Base-by-base conservation (phyloP, 1,140 invertebrate species). In the Drosophila willistoni region DNA sequence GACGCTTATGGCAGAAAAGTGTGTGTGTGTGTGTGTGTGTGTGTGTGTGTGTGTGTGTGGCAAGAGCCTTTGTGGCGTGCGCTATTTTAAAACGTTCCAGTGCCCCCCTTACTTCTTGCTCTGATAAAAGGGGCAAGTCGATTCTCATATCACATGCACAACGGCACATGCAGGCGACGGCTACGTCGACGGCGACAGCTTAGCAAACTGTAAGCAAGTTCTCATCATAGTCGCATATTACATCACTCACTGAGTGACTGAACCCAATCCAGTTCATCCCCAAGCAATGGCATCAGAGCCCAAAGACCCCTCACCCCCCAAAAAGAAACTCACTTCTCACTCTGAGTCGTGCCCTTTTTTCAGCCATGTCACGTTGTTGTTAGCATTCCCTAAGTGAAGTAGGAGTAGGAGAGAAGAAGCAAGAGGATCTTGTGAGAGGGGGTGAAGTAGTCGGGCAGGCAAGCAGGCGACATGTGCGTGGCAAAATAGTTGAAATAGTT, bases 401-500 rank as follows among this genome's bases (percentile, higher is more conserved):
- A 19, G 62, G 19, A 42, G 22, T 13, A 9, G 33, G 34, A 51
- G 34, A 51, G 44, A 9, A 13, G 17, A 22, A 51, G 17, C 3
- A 17, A 22, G 3, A 5, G 56, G 39, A 22, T 6, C 10, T 29
- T 29, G 29, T 22, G 2, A 2, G 1, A 41, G 7, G 41, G 25
- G 19, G 19, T n/a, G 7, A n/a, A 33, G 6, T 29, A 29, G 63
- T 51, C 47, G 55, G 59, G 41, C 51, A 41, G 7, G 17, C 39
- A 60, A 55, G 44, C 51, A 41, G 51, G 56, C 62, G 77, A 89
- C 77, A 89, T 89, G 84, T 89, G 84, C 84, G 84, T 89, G 81
- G 85, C 64, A 83, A 89, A 89, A 89, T 89, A 89, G 80, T 89
- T 89, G 68, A 84, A 89, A 89, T 89, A 89, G 84, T 89, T 79